Base-by-base conservation (phyloP, 2,888 invertebrate species). In the Iselma pallidipennis region DNA sequence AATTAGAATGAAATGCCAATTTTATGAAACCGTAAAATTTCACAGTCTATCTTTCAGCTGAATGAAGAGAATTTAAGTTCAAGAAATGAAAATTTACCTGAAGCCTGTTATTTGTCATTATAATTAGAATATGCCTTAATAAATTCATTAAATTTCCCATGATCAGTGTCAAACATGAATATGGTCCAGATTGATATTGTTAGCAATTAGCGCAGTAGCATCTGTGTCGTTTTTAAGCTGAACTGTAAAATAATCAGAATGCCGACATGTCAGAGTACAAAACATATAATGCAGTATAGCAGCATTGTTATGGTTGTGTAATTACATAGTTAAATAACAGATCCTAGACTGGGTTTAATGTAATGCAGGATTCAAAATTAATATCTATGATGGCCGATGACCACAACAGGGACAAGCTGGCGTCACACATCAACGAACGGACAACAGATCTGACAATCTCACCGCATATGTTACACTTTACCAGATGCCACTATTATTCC, bases 361-460 rank as follows among this genome's bases (percentile, higher is more conserved):
- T 45, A 45, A 45, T 45, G 45, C 45, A 45, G 45, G 21, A 45
- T 45, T 45, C 45, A 45, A 45, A 45, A 45, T 45, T 45, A 45
- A 45, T 45, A 45, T 45, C 45, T 21, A 45, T 45, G 45, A 45
- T 45, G 19, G 45, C 10, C 12, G 29, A 21, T 45, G 45, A 45
- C 45, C 45, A 21, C 45, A 45, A 45, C 10, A 45, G 12, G 45
- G 45, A 19, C 45, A 21, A 25, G 25, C 5, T 19, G 21, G 29
- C 16, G 16, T 45, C 45, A 45, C 45, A 12, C 45, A 45, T 45
- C 45, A 45, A 19, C 21, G 21, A 45, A 45, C 45, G 21, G 6
- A 14, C 14, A 14, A 14, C 16, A 37, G 37, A 37, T 37, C 37
- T 37, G 16, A 37, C 37, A 45, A 45, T 4, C 3, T 12, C 21